Percentiles rank a stretch among this genome's conserved stretches.
Evolutionary conservation across 1,140 invertebrate genomes (phyloP).

Genomic region (Nasonia vitripennis): DNA sequence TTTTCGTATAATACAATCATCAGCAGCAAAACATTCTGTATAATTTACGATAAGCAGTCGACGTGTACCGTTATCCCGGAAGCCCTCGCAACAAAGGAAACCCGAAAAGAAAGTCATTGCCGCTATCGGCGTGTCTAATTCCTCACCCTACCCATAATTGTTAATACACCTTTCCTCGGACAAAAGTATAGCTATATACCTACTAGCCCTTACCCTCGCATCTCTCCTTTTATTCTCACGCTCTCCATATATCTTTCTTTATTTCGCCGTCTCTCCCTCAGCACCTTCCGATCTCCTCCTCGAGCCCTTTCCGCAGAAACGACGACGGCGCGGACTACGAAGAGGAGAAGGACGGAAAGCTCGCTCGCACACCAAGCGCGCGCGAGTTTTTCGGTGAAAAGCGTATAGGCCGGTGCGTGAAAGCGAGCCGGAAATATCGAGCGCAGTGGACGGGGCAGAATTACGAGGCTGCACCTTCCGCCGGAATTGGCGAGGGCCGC

Average conservation of each 20-base stretch:
- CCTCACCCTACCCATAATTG: conserved; percentile 9
- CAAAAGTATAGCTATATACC: not conserved
- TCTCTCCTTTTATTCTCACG: conserved; percentile 56
- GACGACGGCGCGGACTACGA: not conserved
- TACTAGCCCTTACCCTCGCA: not conserved
- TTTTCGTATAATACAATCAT: not conserved
- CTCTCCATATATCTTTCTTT: conserved; percentile 44
- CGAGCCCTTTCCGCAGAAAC: conserved; percentile 22
- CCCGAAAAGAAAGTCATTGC: not conserved
- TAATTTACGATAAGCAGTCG: too few species aligned
- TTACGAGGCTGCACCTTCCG: conserved; percentile 52
- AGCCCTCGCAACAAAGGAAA: not conserved
- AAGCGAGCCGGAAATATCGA: conserved; percentile 17
- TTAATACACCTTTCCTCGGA: conserved; percentile 31
- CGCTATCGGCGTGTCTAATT: not conserved
- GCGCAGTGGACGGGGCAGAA: conserved; percentile 19
- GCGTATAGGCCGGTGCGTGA: conserved; percentile 7
- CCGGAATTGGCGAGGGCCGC: conserved; percentile 46
- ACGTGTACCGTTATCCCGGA: too few species aligned
- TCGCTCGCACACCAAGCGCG: not conserved
- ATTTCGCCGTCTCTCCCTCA: conserved; percentile 42
- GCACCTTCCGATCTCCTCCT: not conserved
- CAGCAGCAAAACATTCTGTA: too few species aligned
- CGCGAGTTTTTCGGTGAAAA: conserved; percentile 42
- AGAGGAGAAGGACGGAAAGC: conserved; percentile 5